phyloP scores from a whole-genome alignment of 2,797 vertebrate species.

The Malacoraja senta region DNA sequence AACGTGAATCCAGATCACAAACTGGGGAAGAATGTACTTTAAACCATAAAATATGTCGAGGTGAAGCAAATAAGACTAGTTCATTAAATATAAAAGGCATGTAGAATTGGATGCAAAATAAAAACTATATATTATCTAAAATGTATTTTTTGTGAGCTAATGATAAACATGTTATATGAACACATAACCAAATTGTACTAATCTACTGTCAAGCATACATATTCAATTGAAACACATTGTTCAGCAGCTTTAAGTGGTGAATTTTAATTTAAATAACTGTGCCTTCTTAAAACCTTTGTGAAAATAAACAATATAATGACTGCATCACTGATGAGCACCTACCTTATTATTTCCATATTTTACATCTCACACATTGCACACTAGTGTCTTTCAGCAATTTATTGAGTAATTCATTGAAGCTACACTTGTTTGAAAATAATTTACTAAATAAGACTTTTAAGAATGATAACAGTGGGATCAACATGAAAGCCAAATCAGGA shows the following conservation, averaged over 20 bases:
- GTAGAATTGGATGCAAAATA: not conserved
- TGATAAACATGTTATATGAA: not conserved
- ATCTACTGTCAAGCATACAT: slow-evolving; percentile 20
- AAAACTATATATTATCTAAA: not conserved
- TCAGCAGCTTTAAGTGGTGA: not conserved
- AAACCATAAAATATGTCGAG: not conserved
- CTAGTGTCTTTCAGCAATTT: not conserved
- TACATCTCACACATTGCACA: not conserved
- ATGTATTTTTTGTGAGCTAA: not conserved
- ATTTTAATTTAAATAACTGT: slow-evolving; percentile 21
- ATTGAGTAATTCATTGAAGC: not conserved
- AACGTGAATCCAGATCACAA: not conserved
- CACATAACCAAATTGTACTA: not conserved
- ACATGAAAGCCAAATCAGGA: not conserved
- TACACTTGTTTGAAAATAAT: slow-evolving; percentile 14
- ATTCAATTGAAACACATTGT: slow-evolving; percentile 11
- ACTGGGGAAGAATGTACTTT: not conserved
- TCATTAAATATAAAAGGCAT: not conserved
- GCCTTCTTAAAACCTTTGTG: slow-evolving; percentile 15
- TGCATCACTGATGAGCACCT: not conserved
- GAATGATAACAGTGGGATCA: not conserved
- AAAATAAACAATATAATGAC: slow-evolving; percentile 22
- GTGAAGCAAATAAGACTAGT: not conserved
- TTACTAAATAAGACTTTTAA: not conserved
- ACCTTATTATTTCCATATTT: slow-evolving; percentile 30